Evolutionary conservation across 2,797 vertebrate genomes (phyloP), one percentile per base, ranked within the genome.

Genomic region (Propithecus perrieri): DNA sequence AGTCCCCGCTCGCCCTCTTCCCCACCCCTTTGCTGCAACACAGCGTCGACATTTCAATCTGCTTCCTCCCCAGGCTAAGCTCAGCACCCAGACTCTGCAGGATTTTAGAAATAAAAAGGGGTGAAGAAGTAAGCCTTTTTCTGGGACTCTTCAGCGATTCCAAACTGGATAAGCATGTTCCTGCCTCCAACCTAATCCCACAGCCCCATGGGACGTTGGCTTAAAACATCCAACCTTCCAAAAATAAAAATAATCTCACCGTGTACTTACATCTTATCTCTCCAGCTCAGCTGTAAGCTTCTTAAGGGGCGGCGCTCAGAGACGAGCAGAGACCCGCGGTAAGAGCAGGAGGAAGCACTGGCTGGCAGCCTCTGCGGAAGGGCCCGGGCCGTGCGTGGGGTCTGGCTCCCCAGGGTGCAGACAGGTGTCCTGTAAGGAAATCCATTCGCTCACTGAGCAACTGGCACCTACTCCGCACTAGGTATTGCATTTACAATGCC

Each of bases 241-340:
- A 79, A 97, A 96, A 94, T 93, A 92, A 94, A 94, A 95, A 86
- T 86, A 89, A 96, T 95, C 89, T 94, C 78, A 79, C 38, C 55
- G 0, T 20, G 53, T 14, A 15, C 72, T 92, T 41, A 11, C 0
- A 10, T 75, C 76, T 96, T 81, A 76, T 87, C 85, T 76, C 55
- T 41, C 35, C 3, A 0, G 81, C 81, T 94, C 85, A 41, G 85
- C 81, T 57, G 4, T 94, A 43, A 94, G 85, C 91, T 79, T 78
- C 74, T 85, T 50, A 53, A 18, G 11, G 71, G 75, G 80, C 9
- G 1, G 43, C 26, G n/a, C 67, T 50, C 41, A 18, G 90, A 67
- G n/a, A 15, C 59, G 1, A 46, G n/a, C 71, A 2, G 85, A 26
- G 84, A 83, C 41, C 13, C 17, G 2, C 1, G 12, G 69, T 10